Percentiles rank a stretch among this genome's conserved stretches.
phyloP scores from a whole-genome alignment of 2,113 vertebrate genomes.

The Romanogobio albipinnatus region DNA sequence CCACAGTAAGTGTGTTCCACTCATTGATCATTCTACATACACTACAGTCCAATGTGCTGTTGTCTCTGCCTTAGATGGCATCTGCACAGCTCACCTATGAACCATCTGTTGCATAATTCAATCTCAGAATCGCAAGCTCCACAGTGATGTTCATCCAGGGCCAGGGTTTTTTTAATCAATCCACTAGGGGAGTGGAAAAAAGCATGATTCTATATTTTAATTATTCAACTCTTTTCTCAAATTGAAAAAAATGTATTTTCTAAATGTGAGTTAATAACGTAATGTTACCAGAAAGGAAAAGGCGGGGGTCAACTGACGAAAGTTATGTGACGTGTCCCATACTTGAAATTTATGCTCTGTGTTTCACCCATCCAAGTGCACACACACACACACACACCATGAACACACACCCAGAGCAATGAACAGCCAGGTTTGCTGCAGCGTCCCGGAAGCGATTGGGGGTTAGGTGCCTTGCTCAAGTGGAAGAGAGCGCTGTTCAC shows the following conservation, averaged over 20 bases:
- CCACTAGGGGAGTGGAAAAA: not conserved
- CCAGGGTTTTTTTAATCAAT: not conserved
- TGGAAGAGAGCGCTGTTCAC: too few species aligned
- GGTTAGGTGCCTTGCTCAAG: too few species aligned
- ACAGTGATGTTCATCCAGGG: not conserved
- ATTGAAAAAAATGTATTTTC: not conserved
- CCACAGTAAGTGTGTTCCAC: constrained; percentile 63
- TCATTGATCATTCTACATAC: not conserved
- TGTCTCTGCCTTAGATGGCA: not conserved
- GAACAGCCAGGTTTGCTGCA: too few species aligned
- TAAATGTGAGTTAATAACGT: not conserved
- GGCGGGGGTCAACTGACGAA: too few species aligned
- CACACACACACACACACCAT: too few species aligned
- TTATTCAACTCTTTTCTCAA: not conserved
- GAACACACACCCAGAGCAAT: too few species aligned
- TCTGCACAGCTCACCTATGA: not conserved
- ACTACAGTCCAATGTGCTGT: not conserved
- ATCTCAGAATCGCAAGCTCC: not conserved
- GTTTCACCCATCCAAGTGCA: too few species aligned
- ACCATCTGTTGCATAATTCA: not conserved
- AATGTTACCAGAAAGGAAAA: too few species aligned
- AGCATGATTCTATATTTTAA: not conserved
- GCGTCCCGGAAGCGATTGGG: too few species aligned
- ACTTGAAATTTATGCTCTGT: too few species aligned
- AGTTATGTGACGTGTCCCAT: too few species aligned